Base-by-base conservation (phyloP, 1,140 invertebrate genomes). In the Diprion similis region DNA sequence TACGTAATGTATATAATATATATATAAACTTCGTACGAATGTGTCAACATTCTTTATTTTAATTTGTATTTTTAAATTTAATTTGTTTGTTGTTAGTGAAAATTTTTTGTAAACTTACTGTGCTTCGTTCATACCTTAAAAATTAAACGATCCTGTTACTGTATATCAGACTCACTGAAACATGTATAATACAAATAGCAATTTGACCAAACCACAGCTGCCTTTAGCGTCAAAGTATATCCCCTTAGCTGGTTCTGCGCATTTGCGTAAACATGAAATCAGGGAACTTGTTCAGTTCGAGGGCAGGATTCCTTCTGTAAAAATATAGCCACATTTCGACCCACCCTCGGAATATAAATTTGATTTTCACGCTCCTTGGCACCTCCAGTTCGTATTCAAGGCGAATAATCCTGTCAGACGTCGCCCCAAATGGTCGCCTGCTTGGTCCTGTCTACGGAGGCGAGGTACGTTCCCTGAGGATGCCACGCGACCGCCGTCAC, bases 401-500 rank as follows among this genome's bases (percentile, higher is more conserved):
- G 15, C 64, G 75, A 70, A 81, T 45, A 74, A 76, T 81, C 78
- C 71, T 82, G 76, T 88, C 81, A 88, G 77, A 87, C 84, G 59
- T 94, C 92, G n/a, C 92, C 91, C 96, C 97, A 99, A 70, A 98
- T 90, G 68, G 96, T 90, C 48, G 94, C 94, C 77, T 94, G 94
- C 85, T 95, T 97, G 75, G 92, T 91, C 78, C 93, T 92, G 84
- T 98, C 97, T 78, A 96, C 96, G 71, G 94, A 96, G n/a, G 96
- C 92, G 65, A 99, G 88, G 71, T 92, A 92, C 67, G 92, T 93
- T 19, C 94, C 95, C 82, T 93, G 94, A 2, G 96, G 95, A 86
- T 96, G 94, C 97, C 97, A 99, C 10, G 95, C 92, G 76, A 97
- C 96, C 17, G 97, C 96, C 72, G 95, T 94, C 68, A 98, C 95